Evolutionary conservation across 1,140 invertebrate species (phyloP).

Genomic region (Nasonia vitripennis): DNA sequence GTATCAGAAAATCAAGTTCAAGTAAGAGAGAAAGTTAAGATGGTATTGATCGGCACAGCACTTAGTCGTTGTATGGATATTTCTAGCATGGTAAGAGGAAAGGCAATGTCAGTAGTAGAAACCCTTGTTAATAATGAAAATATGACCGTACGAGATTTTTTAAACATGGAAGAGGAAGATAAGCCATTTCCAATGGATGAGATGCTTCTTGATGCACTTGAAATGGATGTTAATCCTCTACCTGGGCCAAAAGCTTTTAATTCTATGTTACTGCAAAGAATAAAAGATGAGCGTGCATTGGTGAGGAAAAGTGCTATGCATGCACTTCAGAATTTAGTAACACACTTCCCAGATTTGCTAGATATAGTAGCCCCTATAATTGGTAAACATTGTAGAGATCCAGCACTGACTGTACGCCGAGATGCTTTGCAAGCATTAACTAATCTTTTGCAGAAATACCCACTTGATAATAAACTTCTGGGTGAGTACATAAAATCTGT

Average conservation of each 20-base stretch:
- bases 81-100: constrained; percentile 77
- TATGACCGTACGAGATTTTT: constrained; percentile 72
- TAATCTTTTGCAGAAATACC: constrained; percentile 73
- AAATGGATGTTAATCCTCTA: constrained; percentile 60
- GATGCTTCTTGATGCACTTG: constrained; percentile 57
- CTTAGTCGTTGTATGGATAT: constrained; percentile 76
- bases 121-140: constrained; percentile 65
- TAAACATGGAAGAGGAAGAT: constrained; percentile 63
- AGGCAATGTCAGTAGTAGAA: constrained; percentile 75
- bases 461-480: constrained; percentile 70
- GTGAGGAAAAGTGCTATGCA: constrained; percentile 78
- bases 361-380: constrained; percentile 64
- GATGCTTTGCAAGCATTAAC: constrained; percentile 77
- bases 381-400: constrained; percentile 76
- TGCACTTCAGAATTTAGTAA: constrained; percentile 67
- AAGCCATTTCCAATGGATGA: constrained; percentile 57
- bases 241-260: constrained; percentile 68
- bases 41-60: constrained; percentile 74
- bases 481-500: constrained; percentile 75
- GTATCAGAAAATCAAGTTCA: constrained; percentile 36
- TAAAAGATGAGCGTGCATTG: constrained; percentile 77
- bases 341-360: constrained; percentile 54
- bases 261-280: constrained; percentile 73
- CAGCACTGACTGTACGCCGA: constrained; percentile 76
- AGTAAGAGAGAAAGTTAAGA: constrained; percentile 63